Percentiles rank a stretch among this genome's conserved stretches.
These are phyloP conservation scores for Lagopus muta DNA, from an alignment of 2,113 vertebrate species.

Conservation along the genomic window DNA sequence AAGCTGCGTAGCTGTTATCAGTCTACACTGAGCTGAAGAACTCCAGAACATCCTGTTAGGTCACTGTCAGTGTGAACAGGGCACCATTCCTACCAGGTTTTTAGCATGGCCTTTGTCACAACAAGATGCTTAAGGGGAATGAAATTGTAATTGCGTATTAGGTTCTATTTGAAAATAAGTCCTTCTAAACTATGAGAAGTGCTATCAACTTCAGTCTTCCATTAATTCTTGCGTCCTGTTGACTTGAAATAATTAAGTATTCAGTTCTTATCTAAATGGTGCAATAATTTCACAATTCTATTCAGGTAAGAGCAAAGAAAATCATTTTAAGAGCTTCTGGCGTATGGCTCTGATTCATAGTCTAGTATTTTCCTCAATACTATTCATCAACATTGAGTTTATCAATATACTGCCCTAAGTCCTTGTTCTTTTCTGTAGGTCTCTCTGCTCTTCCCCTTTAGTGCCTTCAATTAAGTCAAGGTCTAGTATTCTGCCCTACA, in stretches of 20 bases:
- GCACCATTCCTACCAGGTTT: background rate
- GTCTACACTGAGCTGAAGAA: background rate
- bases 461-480: background rate
- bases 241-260: background rate
- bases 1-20: background rate
- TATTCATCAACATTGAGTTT: background rate
- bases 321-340: background rate
- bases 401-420: background rate
- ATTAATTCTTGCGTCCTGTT: background rate
- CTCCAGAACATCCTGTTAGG: background rate
- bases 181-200: background rate
- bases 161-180: background rate
- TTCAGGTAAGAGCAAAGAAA: background rate
- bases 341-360: background rate
- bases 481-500: background rate
- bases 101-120: background rate
- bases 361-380: background rate
- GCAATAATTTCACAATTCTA: background rate
- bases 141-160: background rate
- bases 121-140: background rate
- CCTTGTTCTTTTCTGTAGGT: background rate
- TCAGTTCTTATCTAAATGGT: background rate
- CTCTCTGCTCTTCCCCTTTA: background rate
- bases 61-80: fast-evolving
- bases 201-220: background rate